Base-by-base conservation (phyloP, 2,888 invertebrate genomes). In the Philereme transversata region DNA sequence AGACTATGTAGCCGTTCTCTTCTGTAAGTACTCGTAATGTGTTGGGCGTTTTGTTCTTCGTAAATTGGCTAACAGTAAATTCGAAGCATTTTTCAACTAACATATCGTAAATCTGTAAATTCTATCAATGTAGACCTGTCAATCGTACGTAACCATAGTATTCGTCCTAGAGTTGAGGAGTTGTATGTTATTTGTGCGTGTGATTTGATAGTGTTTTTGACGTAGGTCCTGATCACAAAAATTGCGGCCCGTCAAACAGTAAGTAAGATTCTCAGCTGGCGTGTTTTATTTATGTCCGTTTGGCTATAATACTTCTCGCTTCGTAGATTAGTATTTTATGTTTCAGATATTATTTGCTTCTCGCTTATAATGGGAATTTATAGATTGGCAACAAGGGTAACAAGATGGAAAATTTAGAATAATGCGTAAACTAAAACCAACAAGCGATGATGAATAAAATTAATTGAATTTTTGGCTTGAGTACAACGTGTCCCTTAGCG, bases 1-100 rank as follows among this genome's bases (percentile, higher is more conserved):
- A 34, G 96, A 97, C 75, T 98, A 96, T 84, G 97, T 98, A 72
- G 98, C 98, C 59, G 98, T 98, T 73, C 94, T 98, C 78, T 98
- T 98, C 93, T 98, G 98, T 98, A 94, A 97, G 98, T 97, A 92
- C 49, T 68, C 62, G 62, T 78, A 70, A 65, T 63, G 68, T 47
- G 65, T 69, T 66, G 63, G 72, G 77, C 76, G 78, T 81, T 86
- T 72, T 82, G 77, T 72, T 81, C 74, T 82, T 79, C 79, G 80
- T 83, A 75, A 72, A 77, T 80, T 83, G 84, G 82, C 84, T 87
- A 86, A 81, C 84, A 84, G 74, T 90, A 88, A 88, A 83, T 74
- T 79, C 76, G 72, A 84, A 74, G 72, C 75, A 83, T 82, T 79
- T 85, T 79, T 86, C 78, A 79, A 91, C 90, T 92, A 91, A 91